phyloP scores from a whole-genome alignment of 2,113 vertebrate species.

The Eonycteris spelaea region DNA sequence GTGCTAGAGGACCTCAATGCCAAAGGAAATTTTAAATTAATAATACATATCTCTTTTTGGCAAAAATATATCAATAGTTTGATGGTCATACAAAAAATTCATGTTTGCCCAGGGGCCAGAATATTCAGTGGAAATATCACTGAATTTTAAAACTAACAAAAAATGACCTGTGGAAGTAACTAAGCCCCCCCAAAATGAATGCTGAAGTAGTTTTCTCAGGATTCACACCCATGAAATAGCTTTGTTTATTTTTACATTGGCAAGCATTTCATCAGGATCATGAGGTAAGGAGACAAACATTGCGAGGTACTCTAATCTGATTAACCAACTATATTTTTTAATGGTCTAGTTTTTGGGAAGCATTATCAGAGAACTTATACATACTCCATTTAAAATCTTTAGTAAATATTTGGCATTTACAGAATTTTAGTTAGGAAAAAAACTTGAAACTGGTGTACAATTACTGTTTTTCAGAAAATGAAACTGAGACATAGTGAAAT shows the following conservation, averaged over 20 bases:
- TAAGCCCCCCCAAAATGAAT: constrained; percentile 25
- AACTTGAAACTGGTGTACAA: background rate
- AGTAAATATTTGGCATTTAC: background rate
- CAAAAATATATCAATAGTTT: background rate
- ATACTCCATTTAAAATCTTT: background rate
- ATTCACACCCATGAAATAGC: constrained; percentile 69
- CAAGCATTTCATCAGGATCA: constrained; percentile 16
- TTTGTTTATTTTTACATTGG: constrained; percentile 66
- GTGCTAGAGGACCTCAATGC: background rate
- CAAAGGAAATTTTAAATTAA: constrained; percentile 24
- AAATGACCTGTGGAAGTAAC: constrained; percentile 25
- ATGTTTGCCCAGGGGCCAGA: background rate
- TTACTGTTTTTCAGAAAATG: background rate
- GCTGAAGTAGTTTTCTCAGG: constrained; percentile 61
- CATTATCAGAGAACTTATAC: background rate
- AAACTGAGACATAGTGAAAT: background rate
- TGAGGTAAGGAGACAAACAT: constrained; percentile 49
- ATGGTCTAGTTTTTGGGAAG: constrained; percentile 5
- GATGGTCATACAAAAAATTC: background rate
- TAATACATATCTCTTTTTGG: background rate
- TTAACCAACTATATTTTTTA: background rate
- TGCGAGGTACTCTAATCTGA: background rate
- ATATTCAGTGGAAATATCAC: constrained; percentile 34
- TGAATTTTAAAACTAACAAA: constrained; percentile 42
- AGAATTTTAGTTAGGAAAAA: background rate